Evolutionary conservation across 2,113 vertebrate genomes (phyloP).

Genomic region (Corythoichthys intestinalis): DNA sequence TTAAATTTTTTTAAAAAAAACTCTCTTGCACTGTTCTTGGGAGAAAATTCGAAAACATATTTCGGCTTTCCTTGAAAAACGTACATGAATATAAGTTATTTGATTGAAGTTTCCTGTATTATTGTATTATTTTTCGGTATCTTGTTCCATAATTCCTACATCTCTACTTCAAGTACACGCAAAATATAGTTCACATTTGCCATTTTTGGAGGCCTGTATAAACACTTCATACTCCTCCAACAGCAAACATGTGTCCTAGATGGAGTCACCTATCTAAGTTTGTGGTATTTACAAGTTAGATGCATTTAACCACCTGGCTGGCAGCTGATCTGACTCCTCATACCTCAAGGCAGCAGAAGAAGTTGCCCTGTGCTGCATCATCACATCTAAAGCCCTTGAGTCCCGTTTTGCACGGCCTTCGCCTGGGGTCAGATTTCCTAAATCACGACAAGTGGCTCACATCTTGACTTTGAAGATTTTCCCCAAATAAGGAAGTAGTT

Average conservation of each 20-base stretch:
- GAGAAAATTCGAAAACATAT: too few species aligned
- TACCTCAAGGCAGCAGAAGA: background rate
- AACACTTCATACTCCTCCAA: conserved; percentile 10
- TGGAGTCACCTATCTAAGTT: conserved; percentile 4
- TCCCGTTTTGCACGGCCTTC: background rate
- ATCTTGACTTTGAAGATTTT: conserved; percentile 22
- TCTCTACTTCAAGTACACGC: conserved; percentile 8
- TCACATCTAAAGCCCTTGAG: background rate
- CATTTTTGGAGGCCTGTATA: conserved; percentile 11
- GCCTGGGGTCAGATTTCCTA: conserved; percentile 4
- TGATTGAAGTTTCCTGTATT: too few species aligned
- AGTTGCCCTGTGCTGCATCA: background rate
- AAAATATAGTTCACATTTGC: background rate
- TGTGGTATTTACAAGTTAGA: too few species aligned
- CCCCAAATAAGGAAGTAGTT: conserved; percentile 55
- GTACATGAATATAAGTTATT: too few species aligned
- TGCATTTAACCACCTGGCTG: too few species aligned
- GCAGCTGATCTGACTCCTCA: background rate
- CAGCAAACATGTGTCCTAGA: conserved; percentile 28
- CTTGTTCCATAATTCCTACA: conserved; percentile 8
- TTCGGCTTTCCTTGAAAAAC: too few species aligned
- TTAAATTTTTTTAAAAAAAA: too few species aligned
- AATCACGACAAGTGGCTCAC: conserved; percentile 25
- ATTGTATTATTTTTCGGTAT: too few species aligned
- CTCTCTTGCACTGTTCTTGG: too few species aligned